These are phyloP conservation scores for Strigamia maritima DNA, from an alignment of 2,888 invertebrate genomes.

Conservation along the genomic window DNA sequence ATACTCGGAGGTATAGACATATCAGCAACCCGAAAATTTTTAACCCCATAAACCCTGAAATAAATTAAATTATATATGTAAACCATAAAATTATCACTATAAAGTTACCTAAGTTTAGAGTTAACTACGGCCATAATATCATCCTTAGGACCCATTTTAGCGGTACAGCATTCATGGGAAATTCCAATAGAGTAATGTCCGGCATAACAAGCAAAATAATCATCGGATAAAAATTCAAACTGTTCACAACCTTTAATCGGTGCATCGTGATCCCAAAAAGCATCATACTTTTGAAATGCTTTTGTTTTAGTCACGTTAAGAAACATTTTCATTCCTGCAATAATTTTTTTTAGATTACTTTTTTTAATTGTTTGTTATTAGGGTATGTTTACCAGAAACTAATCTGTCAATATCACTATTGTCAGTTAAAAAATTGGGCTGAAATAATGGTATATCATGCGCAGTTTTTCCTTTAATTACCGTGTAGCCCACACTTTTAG, in stretches of 20 bases:
- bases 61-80: not conserved
- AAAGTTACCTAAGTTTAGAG: slow-evolving; percentile 34
- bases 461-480: slow-evolving; percentile 75
- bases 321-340: slow-evolving; percentile 18
- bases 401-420: slow-evolving; percentile 71
- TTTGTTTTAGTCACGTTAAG: slow-evolving; percentile 15
- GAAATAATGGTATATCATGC: slow-evolving; percentile 78
- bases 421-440: slow-evolving; percentile 87
- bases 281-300: slow-evolving; percentile 30
- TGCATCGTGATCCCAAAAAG: not conserved
- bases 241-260: slow-evolving; percentile 26
- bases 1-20: slow-evolving; percentile 27
- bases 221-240: slow-evolving; percentile 31
- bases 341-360: not conserved
- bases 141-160: slow-evolving; percentile 38
- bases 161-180: slow-evolving; percentile 37
- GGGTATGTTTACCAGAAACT: slow-evolving; percentile 61
- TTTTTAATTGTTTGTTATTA: not conserved
- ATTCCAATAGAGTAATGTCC: slow-evolving; percentile 31
- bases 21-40: not conserved
- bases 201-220: slow-evolving; percentile 41
- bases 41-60: slow-evolving; percentile 27
- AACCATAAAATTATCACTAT: not conserved
- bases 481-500: slow-evolving; percentile 18
- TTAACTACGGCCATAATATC: slow-evolving; percentile 40